A percentile compares a stretch with the other conserved stretches of the same genome.
These are phyloP conservation scores for Mythimna pallens DNA, from an alignment of 2,888 invertebrate genomes.

Conservation along the genomic window DNA sequence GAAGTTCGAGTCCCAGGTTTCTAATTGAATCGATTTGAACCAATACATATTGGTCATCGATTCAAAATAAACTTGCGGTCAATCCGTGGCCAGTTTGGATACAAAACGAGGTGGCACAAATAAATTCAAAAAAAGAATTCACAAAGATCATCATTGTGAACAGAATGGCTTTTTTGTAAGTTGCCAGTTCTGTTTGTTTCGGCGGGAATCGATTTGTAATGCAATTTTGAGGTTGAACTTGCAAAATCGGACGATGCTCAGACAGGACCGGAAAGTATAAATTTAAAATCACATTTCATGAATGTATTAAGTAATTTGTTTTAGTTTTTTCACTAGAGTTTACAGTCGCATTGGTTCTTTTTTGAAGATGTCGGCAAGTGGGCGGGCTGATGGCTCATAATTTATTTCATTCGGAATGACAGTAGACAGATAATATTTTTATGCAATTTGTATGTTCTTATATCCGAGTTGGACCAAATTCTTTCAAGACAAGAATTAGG, in stretches of 20 bases:
- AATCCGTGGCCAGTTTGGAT: conserved; percentile 16
- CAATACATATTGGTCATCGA: background rate
- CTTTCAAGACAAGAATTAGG: background rate
- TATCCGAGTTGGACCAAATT: no score
- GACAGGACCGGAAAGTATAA: conserved; percentile 18
- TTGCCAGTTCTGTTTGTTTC: conserved; percentile 52
- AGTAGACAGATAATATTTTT: background rate
- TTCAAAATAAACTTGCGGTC: conserved; percentile 17
- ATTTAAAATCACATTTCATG: conserved; percentile 37
- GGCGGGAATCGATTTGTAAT: conserved; percentile 64
- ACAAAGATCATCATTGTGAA: conserved; percentile 32
- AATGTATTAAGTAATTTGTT: background rate
- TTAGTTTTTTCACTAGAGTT: conserved; percentile 5
- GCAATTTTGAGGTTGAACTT: conserved; percentile 65
- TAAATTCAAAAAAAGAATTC: conserved; percentile 21
- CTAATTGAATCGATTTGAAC: background rate
- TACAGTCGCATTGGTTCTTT: background rate
- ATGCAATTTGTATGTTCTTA: background rate
- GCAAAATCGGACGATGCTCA: conserved; percentile 51
- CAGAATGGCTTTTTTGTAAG: conserved; percentile 55
- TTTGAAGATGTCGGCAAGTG: background rate
- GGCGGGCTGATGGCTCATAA: background rate
- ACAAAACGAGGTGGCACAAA: conserved; percentile 4
- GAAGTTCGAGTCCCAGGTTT: background rate
- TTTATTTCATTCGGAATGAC: background rate